Conservation (phyloP, 2,888 invertebrate species). For the Coenonympha glycerion region DNA sequence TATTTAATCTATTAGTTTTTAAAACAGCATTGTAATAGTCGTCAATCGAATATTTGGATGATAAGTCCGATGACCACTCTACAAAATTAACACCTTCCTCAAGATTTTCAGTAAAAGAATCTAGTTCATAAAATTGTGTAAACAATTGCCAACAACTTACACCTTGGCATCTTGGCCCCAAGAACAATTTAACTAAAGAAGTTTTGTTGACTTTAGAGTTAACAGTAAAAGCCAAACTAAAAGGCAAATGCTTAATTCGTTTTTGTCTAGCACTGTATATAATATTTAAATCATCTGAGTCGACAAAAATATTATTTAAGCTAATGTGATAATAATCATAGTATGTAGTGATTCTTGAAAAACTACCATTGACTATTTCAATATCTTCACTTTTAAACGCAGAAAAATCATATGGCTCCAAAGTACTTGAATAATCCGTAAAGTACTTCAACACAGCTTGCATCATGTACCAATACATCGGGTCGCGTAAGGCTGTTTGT, state of each 20-base stretch:
- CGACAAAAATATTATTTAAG: conserved; percentile 42
- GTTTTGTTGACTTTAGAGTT: conserved; percentile 40
- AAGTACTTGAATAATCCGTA: conserved; percentile 43
- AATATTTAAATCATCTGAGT: conserved; percentile 28
- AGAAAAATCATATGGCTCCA: conserved; percentile 47
- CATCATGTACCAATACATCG: conserved; percentile 56
- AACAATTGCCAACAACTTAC: conserved; percentile 47
- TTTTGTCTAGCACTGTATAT: conserved; percentile 50
- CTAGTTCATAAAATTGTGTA: conserved; percentile 53
- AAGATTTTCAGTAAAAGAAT: conserved; percentile 42
- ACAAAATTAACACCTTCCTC: conserved; percentile 48
- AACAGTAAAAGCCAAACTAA: conserved; percentile 49
- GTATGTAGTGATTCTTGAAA: conserved; percentile 50
- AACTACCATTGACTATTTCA: conserved; percentile 40
- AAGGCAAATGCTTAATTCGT: conserved; percentile 49
- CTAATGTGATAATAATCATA: conserved; percentile 53
- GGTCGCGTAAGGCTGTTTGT: conserved; percentile 60
- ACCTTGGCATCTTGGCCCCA: conserved; percentile 53
- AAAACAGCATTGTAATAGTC: conserved; percentile 43
- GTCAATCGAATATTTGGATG: conserved; percentile 45
- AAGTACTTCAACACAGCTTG: conserved; percentile 51
- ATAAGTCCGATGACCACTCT: conserved; percentile 47
- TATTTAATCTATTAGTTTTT: conserved; percentile 32
- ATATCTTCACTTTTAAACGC: conserved; percentile 46
- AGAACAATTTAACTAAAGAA: conserved; percentile 50